Evolutionary conservation across 2,888 invertebrate genomes (phyloP), one percentile per base, ranked within the genome.

Genomic region (Pristionchus entomophagus): DNA sequence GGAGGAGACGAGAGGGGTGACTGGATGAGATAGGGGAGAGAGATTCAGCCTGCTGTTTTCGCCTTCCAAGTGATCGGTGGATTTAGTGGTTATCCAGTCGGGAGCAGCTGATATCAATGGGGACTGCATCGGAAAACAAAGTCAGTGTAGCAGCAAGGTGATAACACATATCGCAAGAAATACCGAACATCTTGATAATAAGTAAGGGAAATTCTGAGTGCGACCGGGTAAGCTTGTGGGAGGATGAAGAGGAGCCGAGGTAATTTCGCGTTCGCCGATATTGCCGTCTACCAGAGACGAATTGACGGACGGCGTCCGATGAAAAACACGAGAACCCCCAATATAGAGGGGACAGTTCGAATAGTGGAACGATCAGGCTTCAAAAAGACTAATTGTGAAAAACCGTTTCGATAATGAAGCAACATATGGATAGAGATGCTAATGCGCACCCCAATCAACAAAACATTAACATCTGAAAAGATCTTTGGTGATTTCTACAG

Each of bases 161-260:
- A 35, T 65, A 32, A 65, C 59, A n/a, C n/a, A n/a, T n/a, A n/a
- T n/a, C n/a, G n/a, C n/a, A n/a, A n/a, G n/a, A n/a, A n/a, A n/a
- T n/a, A n/a, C n/a, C n/a, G n/a, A n/a, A n/a, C n/a, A n/a, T n/a
- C n/a, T n/a, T n/a, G n/a, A 14, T 45, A 45, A 6, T 45, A 14
- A 14, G 45, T 6, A 45, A 45, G 8, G 45, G 45, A 45, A 45
- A n/a, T n/a, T n/a, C n/a, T n/a, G n/a, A n/a, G n/a, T n/a, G n/a
- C n/a, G n/a, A n/a, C 73, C 35, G 65, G 81, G 53, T 45, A 87
- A 86, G 80, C 82, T 65, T 62, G 62, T 29, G 26, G 62, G 62
- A 10, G 62, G 14, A 6, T n/a, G 35, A 8, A 22, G 32, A 17
- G 6, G 6, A 32, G 32, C 35, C n/a, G n/a, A 38, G 69, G 32